These are phyloP conservation scores for Drosophila anomalipes DNA, from an alignment of 2,888 invertebrate species.

Conservation along the genomic window DNA sequence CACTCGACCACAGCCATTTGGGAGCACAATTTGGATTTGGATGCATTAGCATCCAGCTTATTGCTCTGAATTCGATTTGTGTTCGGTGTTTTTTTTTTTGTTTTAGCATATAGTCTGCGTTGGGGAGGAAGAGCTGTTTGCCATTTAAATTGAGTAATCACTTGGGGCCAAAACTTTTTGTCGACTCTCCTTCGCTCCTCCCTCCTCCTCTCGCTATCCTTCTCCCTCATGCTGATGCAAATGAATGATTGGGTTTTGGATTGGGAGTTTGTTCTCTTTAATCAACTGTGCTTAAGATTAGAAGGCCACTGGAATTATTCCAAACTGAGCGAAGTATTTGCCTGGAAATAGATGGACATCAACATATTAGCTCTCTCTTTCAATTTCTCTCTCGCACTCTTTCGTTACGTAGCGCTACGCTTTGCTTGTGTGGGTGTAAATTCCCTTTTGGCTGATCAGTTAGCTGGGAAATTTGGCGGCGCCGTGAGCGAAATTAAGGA, in stretches of 20 bases:
- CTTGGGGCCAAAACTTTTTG: constrained; percentile 66
- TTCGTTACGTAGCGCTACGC: not conserved
- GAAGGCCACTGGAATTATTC: not conserved
- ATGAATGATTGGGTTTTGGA: constrained; percentile 55
- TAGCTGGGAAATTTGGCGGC: not conserved
- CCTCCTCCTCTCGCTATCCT: constrained; percentile 7
- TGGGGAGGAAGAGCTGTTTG: constrained; percentile 33
- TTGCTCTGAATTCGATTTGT: constrained; percentile 59
- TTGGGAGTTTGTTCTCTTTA: not conserved
- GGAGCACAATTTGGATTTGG: constrained; percentile 40
- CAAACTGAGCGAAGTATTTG: not conserved
- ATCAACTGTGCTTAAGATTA: not conserved
- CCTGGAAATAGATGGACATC: not conserved
- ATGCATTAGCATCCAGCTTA: constrained; percentile 73
- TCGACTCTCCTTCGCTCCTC: not conserved
- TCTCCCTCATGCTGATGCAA: constrained; percentile 44
- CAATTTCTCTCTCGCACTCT: not conserved
- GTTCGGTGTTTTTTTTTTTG: constrained; percentile 27
- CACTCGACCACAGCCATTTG: constrained; percentile 60
- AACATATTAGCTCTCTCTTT: not conserved
- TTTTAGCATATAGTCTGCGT: constrained; percentile 24
- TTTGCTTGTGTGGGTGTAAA: not conserved
- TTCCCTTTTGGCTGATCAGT: not conserved
- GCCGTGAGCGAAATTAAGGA: not conserved
- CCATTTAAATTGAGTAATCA: constrained; percentile 82